Conservation (phyloP, 2,113 vertebrate species). For the Nycticryphes semicollaris region DNA sequence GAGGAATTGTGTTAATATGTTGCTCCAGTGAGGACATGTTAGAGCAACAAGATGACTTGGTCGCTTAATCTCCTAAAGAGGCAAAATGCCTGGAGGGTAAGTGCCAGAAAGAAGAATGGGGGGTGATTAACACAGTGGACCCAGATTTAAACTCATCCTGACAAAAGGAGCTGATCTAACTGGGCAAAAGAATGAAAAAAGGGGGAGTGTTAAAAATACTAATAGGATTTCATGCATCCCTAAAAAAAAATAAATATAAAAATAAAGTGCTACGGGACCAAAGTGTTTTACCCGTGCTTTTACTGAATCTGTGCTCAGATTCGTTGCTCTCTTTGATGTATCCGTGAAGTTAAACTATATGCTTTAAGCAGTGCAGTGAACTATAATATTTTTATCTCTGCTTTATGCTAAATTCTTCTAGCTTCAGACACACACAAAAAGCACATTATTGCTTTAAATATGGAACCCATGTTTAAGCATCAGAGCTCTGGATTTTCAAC, state of each 20-base stretch:
- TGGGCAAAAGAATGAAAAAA: constrained; percentile 12
- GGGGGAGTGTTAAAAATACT: constrained; percentile 40
- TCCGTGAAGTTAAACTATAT: constrained; percentile 27
- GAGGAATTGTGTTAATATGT: constrained; percentile 64
- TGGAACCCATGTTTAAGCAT: constrained; percentile 75
- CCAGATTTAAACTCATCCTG: constrained; percentile 60
- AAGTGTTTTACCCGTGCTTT: constrained; percentile 18
- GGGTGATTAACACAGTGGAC: constrained; percentile 66
- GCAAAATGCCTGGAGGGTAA: constrained; percentile 63
- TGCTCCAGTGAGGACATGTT: constrained; percentile 71
- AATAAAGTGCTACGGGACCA: constrained; percentile 18
- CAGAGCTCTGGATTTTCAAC: constrained; percentile 76
- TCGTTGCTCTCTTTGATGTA: constrained; percentile 43
- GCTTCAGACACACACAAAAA: constrained; percentile 48
- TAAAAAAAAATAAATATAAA: constrained; percentile 63
- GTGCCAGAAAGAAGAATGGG: constrained; percentile 59
- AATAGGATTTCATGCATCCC: constrained; percentile 64
- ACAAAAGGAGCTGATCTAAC: constrained; percentile 58
- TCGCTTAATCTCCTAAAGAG: constrained; percentile 75
- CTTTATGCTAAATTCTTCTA: constrained; percentile 52
- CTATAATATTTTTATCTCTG: constrained; percentile 65
- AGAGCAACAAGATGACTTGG: constrained; percentile 67
- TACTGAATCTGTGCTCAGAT: neutral
- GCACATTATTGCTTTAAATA: constrained; percentile 84
- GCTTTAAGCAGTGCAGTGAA: constrained; percentile 53